Evolutionary conservation across 2,113 vertebrate genomes (phyloP), one percentile per base, ranked within the genome.

Genomic region (Megaceryle maxima): DNA sequence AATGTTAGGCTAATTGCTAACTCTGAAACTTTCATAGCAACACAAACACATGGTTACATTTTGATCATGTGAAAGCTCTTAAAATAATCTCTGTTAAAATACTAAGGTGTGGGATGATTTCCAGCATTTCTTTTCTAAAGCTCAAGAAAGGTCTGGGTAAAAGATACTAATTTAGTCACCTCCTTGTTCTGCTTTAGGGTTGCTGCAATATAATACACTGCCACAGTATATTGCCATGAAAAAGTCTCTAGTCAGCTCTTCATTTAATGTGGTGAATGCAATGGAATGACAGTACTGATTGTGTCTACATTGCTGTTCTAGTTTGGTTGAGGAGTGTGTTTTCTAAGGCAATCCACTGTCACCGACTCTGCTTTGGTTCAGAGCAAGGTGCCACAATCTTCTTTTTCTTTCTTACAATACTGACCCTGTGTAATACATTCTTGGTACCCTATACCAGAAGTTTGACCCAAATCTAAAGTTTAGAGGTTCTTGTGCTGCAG

Each of bases 311-410:
- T 46, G 24, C 13, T 72, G 15, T 67, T 67, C 46, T 39, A 28
- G 5, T 39, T 51, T 72, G 28, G 29, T 55, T 68, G 29, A 16
- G 4, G 16, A 67, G 5, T 35, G 5, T 0, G 0, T 28, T 59
- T 73, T 25, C 22, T 4, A 33, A 74, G 39, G 24, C 41, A 75
- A 53, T 50, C 21, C 12, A 25, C 14, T 69, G 13, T 43, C 18
- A 69, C 50, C 7, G 24, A 16, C 16, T 44, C 50, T 78, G n/a
- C 35, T 89, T 81, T 78, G 6, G 12, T 75, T 77, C n/a, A 31
- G 31, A 31, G 3, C 3, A 72, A 50, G 37, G 21, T 81, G 12
- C 26, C 35, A 18, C 4, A 44, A 17, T 39, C 9, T 44, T 86
- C 8, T 82, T 86, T n/a, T 82, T 9, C 3, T 72, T 93, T 35